Evolutionary conservation across 2,797 vertebrate genomes (phyloP), one percentile per base, ranked within the genome.

Genomic region (Falco columbarius): DNA sequence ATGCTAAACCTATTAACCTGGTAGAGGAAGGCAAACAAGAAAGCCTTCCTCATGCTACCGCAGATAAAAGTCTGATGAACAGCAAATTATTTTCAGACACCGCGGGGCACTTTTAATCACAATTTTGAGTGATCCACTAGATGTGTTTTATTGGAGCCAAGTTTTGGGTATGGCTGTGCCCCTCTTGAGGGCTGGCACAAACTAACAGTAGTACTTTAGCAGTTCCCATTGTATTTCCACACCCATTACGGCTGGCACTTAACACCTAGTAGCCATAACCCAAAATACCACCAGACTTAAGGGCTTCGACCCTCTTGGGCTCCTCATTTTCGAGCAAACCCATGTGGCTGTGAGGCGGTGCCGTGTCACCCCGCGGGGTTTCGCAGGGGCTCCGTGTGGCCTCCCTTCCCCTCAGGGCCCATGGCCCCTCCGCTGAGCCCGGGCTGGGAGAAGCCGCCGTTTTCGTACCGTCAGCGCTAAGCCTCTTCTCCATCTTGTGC

Each of bases 171-270:
- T 6, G 23, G 34, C 23, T 16, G 4, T 7, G 15, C 16, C 13
- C 7, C 20, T 24, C 27, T 7, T 10, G 40, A 46, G 54, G 34
- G 34, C 51, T 34, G 32, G 30, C 47, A 32, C n/a, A 32, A 1
- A 1, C 12, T 20, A 22, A 30, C 0, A 0, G 29, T 3, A 9
- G 13, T 4, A 9, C 32, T 85, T 59, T 14, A 42, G 11, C 26
- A 10, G 14, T 11, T 49, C 5, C 16, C 16, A 62, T 82, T 73
- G 32, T 19, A 59, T 47, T 81, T 42, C 52, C n/a, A 2, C 6
- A 26, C 4, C 32, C 15, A 1, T 32, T 14, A 3, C 6, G n/a
- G 19, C 46, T 22, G 13, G 8, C 0, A 2, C 44, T 15, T 29
- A 18, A 12, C 10, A 62, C 32, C 47, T 26, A 4, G 20, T 5